A percentile compares a stretch with the other conserved stretches of the same genome.
Evolutionary conservation across 2,888 invertebrate species (phyloP).

Genomic region (Drosophila sordidapex): DNA sequence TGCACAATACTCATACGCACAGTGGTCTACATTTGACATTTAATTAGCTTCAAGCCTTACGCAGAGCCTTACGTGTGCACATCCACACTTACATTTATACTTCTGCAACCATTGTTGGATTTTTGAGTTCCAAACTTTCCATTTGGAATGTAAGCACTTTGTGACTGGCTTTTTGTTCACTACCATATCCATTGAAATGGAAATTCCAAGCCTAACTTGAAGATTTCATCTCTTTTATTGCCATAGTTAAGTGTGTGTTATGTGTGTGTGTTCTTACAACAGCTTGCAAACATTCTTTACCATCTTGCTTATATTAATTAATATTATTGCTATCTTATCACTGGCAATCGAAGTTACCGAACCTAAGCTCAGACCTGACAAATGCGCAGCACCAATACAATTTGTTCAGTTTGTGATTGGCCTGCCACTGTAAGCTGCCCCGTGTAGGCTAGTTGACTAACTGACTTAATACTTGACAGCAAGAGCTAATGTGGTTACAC

Average conservation of each 20-base stretch:
- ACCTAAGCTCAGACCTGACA: not conserved
- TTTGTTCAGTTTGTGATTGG: not conserved
- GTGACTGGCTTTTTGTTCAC: not conserved
- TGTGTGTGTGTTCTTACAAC: not conserved
- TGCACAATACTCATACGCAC: constrained; percentile 44
- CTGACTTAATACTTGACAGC: not conserved
- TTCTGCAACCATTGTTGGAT: constrained; percentile 22
- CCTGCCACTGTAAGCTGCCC: not conserved
- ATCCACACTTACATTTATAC: not conserved
- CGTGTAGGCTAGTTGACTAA: not conserved
- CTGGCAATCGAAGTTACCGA: not conserved
- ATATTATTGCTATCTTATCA: not conserved
- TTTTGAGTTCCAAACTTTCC: constrained; percentile 9
- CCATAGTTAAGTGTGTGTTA: not conserved
- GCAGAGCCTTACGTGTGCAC: too few species aligned
- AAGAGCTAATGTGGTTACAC: not conserved
- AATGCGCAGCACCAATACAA: not conserved
- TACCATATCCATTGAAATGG: not conserved
- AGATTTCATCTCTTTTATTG: not conserved
- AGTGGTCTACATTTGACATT: constrained; percentile 19
- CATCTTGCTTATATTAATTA: not conserved
- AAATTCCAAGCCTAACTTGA: not conserved
- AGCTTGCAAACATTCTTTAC: not conserved
- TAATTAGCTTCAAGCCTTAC: constrained; percentile 35
- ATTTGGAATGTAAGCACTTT: not conserved